Evolutionary conservation across 2,797 vertebrate species (phyloP), one percentile per base, ranked within the genome.

Genomic region (Chelon labrosus): DNA sequence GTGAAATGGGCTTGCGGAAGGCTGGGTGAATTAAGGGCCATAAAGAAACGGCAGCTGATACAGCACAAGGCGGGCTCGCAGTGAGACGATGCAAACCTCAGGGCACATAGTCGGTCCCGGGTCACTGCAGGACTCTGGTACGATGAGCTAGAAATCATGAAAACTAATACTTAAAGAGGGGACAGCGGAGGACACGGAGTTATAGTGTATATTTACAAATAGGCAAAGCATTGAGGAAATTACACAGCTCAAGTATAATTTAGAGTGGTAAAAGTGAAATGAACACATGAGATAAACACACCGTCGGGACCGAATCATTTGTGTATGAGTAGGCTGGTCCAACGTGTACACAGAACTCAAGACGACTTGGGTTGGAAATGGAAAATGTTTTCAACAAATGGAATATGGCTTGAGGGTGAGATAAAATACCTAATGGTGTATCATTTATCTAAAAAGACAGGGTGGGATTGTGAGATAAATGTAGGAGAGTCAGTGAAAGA

Each of bases 11-110:
- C 72, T 83, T 25, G 44, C 77, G 85, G 83, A 87, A 60, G 78
- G 69, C 77, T 75, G 82, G 79, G 85, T 76, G 79, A 91, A 88
- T 86, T 86, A 82, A 90, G 85, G 86, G 84, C 80, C 81, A 74
- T 83, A 78, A 85, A 80, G 80, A 67, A 57, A 87, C 68, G 19
- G 83, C 79, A 90, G 83, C 78, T 86, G 76, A 83, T 86, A 83
- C 76, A 78, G 79, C 72, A 84, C 41, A 74, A 68, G 31, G 66
- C 64, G 78, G 82, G 49, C 80, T 83, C 20, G 60, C 35, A 54
- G 69, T 46, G 55, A 79, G 65, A 80, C 39, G 39, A 51, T 73
- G 70, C 62, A 73, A 82, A 83, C 70, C 65, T 74, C 51, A 62
- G 79, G 38, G 22, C 59, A 60, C 44, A 39, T 51, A 75, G 42